Evolutionary conservation across 2,797 vertebrate genomes (phyloP).

Genomic region (Rhinoraja longicauda): DNA sequence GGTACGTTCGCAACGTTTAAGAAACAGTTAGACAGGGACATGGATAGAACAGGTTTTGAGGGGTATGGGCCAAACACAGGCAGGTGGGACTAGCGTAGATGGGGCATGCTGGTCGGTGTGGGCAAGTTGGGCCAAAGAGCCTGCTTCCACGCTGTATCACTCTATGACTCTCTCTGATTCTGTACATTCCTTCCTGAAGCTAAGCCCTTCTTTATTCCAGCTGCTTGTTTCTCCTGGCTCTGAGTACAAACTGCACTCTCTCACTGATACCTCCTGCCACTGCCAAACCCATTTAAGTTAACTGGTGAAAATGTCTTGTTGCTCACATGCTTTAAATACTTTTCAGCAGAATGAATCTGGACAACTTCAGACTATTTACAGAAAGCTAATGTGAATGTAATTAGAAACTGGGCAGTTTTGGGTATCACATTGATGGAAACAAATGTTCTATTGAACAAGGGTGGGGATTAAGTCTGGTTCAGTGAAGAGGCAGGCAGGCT

Average conservation of each 20-base stretch:
- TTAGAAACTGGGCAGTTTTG: neutral
- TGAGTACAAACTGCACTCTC: neutral
- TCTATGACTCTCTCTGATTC: no score
- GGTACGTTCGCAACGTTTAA: no score
- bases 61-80: no score
- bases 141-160: no score
- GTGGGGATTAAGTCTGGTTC: neutral
- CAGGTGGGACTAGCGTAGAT: no score
- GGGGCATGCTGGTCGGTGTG: no score
- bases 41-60: no score
- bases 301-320: neutral
- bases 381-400: constrained; percentile 8
- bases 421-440: neutral
- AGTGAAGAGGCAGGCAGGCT: neutral
- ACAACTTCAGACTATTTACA: neutral
- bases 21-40: no score
- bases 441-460: neutral
- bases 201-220: neutral
- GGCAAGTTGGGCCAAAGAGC: no score
- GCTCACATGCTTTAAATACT: neutral
- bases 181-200: neutral
- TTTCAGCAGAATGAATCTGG: no score
- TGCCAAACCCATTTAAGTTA: neutral
- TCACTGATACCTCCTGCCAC: neutral
- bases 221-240: neutral